Base-by-base conservation (phyloP, 2,888 invertebrate genomes). In the Drosophila prolongata region DNA sequence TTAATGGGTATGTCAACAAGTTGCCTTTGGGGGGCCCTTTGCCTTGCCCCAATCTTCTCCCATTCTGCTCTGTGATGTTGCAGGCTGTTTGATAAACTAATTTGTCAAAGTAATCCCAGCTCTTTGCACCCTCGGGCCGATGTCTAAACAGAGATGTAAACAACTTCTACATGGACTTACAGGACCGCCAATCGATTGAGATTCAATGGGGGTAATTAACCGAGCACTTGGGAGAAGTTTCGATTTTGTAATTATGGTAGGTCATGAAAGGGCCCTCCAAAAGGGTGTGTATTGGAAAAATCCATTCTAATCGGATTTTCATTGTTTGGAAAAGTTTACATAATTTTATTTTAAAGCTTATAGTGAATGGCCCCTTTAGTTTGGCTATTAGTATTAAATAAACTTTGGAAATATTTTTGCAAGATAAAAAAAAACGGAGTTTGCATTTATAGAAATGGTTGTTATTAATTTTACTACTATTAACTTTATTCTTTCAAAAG, bases 1-100 rank as follows among this genome's bases (percentile, higher is more conserved):
- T 71, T 73, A 74, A 65, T 56, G 57, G 67, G 43, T 44, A 38
- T 65, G 75, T 67, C 71, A 70, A 72, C 68, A 69, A 68, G 68
- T 68, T 49, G 50, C 46, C 46, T 27, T 37, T 40, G 44, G 42
- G 44, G 30, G n/a, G 42, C 10, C 19, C 16, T 42, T 38, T 24
- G 35, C 24, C 24, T 8, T 11, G 8, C 16, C 42, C 14, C 6
- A n/a, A 9, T 8, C 2, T 40, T 2, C 13, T n/a, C 24, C 16
- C 4, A 24, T 4, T 24, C 4, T 16, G 30, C 30, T 46, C 16
- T 44, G 34, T 53, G 58, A 46, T 35, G 38, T 57, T 37, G 24
- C 6, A 34, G 19, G 44, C 30, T 55, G 55, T 66, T 67, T 75
- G 68, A 74, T 69, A 60, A 75, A 60, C 60, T 74, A 60, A 75